Base-by-base conservation (phyloP, 2,888 invertebrate species). In the Latheticus oryzae region DNA sequence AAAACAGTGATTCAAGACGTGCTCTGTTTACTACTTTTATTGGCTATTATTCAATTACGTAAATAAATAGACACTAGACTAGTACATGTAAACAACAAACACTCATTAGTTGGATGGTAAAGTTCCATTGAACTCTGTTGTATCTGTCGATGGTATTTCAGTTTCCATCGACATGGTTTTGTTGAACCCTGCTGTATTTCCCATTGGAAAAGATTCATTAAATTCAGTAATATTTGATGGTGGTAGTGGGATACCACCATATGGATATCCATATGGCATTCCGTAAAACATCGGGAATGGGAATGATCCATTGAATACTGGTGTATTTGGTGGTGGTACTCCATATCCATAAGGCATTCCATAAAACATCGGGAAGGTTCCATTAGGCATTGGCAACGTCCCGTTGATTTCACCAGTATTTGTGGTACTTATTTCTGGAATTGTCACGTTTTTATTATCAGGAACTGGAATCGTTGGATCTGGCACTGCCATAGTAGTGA, bases 401-500 rank as follows among this genome's bases (percentile, higher is more conserved):
- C n/a, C n/a, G n/a, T n/a, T n/a, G n/a, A n/a, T n/a, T 28, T 28
- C 2, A 9, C 28, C 2, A 5, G 28, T 11, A 26, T 3, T 28
- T 28, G 28, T 28, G 11, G 28, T 19, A 5, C 21, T 19, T 3
- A 3, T 19, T 19, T 21, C 21, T 4, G 12, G 8, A n/a, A 11
- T 16, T 15, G 15, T 33, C 1, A 8, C 2, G n/a, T 33, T 12
- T 16, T 33, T 12, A 2, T 13, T 16, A 13, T 11, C 33, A 15
- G 9, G 9, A 5, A 28, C 9, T 2, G 28, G 28, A 12, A 38
- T 3, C 2, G 40, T 15, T n/a, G 73, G 70, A 37, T 73, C 72
- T 1, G 76, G 75, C 7, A 75, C 62, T 2, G 76, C 77, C 68
- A 76, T 70, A 2, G 73, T 72, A 1, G 76, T 76, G 3, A 75